Conservation (phyloP, 2,797 vertebrate genomes). For the Chanos chanos region DNA sequence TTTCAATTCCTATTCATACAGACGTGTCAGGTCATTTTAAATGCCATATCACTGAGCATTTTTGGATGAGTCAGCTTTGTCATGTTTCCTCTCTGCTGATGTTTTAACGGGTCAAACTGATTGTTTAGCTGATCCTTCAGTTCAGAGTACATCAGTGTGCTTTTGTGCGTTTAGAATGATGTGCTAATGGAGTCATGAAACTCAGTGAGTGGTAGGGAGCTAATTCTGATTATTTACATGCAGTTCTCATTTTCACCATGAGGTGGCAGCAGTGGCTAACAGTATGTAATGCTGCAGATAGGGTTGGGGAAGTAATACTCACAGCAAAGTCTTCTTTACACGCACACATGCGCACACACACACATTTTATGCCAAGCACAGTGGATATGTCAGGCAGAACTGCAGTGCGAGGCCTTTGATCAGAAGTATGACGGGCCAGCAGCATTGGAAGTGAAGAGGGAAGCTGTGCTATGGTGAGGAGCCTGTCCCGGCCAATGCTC, state of each 20-base stretch:
- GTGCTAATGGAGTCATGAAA: no score
- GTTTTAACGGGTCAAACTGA: no score
- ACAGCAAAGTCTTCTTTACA: background rate
- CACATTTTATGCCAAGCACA: constrained; percentile 16
- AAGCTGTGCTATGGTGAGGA: constrained; percentile 21
- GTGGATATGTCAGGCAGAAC: background rate
- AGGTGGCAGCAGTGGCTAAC: constrained; percentile 20
- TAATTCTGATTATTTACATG: background rate
- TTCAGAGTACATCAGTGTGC: no score
- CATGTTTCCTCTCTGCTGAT: no score
- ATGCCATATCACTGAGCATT: no score
- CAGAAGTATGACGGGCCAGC: constrained; percentile 3
- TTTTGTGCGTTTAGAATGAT: no score
- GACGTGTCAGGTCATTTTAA: no score
- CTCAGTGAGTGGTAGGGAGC: background rate
- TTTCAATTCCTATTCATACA: no score
- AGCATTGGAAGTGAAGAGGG: constrained; percentile 33
- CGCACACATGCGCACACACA: background rate
- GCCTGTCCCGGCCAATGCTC: constrained; percentile 12
- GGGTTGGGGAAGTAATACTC: background rate
- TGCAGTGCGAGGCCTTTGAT: background rate
- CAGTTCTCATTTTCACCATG: constrained; percentile 2
- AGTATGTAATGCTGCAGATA: background rate
- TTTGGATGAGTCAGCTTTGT: no score
- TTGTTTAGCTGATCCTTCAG: no score